Conservation (phyloP, 2,888 invertebrate species). For the Emesis furor region DNA sequence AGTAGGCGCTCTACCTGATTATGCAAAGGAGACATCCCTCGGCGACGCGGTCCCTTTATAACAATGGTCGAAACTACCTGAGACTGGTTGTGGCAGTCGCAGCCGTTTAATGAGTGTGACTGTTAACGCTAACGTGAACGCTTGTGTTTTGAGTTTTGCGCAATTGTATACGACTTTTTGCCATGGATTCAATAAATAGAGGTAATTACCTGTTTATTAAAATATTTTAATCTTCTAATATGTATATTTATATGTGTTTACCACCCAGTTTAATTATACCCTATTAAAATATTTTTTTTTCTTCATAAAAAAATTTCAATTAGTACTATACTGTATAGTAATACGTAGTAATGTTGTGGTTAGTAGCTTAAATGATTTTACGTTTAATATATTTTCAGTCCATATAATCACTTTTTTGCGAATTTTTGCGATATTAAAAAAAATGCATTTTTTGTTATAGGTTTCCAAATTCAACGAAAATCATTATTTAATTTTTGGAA, state of each 20-base stretch:
- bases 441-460: background rate
- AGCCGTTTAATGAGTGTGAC: background rate
- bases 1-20: no score
- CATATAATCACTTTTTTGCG: background rate
- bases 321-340: background rate
- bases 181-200: no score
- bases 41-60: background rate
- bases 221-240: background rate
- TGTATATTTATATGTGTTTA: slow-evolving; percentile 11
- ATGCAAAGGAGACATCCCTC: no score
- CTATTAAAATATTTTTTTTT: background rate
- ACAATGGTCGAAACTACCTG: background rate
- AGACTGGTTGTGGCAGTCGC: background rate
- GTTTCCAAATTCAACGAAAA: slow-evolving; percentile 4
- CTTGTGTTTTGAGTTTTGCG: background rate
- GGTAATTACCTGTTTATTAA: background rate
- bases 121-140: background rate
- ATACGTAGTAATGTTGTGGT: background rate
- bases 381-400: background rate
- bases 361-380: slow-evolving; percentile 6
- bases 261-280: background rate
- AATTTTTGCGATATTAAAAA: slow-evolving; percentile 6
- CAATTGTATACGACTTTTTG: background rate
- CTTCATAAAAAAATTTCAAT: background rate
- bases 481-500: slow-evolving; percentile 3